A percentile compares a stretch with the other conserved stretches of the same genome.
phyloP scores from a whole-genome alignment of 1,140 invertebrate genomes.

The Eupristina koningsbergeri region DNA sequence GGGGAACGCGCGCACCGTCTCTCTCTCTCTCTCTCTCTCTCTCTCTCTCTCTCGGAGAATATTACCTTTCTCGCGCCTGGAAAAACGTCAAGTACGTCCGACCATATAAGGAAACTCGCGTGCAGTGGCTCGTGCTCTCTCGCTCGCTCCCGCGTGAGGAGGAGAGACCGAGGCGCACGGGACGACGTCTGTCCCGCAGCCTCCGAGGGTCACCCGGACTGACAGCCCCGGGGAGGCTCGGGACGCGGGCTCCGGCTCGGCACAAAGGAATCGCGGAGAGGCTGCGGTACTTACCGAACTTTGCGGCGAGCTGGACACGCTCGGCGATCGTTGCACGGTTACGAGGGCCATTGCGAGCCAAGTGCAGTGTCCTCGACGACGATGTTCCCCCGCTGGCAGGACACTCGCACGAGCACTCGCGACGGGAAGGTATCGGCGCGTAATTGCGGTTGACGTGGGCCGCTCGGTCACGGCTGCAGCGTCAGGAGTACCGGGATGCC shows the following conservation, averaged over 20 bases:
- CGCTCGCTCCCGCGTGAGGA: neutral
- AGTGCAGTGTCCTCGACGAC: neutral
- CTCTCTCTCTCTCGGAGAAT: no score
- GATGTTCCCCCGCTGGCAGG: neutral
- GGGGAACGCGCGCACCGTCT: neutral
- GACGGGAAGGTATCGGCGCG: neutral
- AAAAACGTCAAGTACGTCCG: constrained; percentile 57
- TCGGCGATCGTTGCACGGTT: constrained; percentile 81
- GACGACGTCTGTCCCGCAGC: no score
- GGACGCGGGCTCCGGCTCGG: neutral
- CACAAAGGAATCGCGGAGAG: neutral
- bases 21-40: no score
- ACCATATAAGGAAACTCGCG: constrained; percentile 62
- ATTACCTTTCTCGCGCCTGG: constrained; percentile 48
- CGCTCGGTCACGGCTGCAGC: constrained; percentile 39
- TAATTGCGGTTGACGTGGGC: neutral
- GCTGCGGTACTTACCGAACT: constrained; percentile 74
- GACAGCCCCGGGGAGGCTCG: neutral
- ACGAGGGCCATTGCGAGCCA: constrained; percentile 78
- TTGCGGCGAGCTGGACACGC: constrained; percentile 78
- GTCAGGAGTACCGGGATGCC: constrained; percentile 64
- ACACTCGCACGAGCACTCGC: constrained; percentile 22
- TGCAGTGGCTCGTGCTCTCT: constrained; percentile 41
- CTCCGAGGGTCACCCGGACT: neutral
- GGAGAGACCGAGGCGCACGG: no score